Percentiles rank a stretch among this genome's conserved stretches.
These are phyloP conservation scores for Antidorcas marsupialis DNA, from an alignment of 2,113 vertebrate genomes.

Conservation along the genomic window DNA sequence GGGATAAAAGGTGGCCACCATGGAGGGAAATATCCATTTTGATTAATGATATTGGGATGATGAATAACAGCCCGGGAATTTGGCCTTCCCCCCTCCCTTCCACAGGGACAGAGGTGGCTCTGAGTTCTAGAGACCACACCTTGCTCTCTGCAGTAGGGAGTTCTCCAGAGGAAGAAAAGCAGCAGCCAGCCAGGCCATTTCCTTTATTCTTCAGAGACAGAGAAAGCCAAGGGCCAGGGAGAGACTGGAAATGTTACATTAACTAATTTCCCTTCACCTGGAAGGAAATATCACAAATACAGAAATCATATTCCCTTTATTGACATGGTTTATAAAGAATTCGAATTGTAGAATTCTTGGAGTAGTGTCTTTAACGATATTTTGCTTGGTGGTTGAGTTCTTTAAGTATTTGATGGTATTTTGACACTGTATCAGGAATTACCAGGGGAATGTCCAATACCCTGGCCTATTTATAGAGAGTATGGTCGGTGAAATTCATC, in stretches of 20 bases:
- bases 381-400: constrained; percentile 16
- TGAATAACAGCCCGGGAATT: neutral
- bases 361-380: neutral
- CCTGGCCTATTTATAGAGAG: constrained; percentile 23
- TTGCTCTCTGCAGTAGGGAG: neutral
- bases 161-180: neutral
- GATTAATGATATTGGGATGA: neutral
- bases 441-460: neutral
- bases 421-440: neutral
- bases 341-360: neutral
- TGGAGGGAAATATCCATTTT: neutral
- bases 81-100: neutral
- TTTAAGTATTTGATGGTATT: constrained; percentile 58
- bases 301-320: neutral
- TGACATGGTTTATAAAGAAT: constrained; percentile 17
- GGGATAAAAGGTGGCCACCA: neutral
- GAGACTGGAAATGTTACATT: neutral
- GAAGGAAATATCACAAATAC: neutral
- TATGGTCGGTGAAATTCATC: neutral
- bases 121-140: neutral
- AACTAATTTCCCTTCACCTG: constrained; percentile 29
- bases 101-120: neutral
- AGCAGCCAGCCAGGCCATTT: neutral
- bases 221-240: neutral
- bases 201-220: constrained; percentile 2